phyloP scores from a whole-genome alignment of 2,888 invertebrate genomes.

The Tyria jacobaeae region DNA sequence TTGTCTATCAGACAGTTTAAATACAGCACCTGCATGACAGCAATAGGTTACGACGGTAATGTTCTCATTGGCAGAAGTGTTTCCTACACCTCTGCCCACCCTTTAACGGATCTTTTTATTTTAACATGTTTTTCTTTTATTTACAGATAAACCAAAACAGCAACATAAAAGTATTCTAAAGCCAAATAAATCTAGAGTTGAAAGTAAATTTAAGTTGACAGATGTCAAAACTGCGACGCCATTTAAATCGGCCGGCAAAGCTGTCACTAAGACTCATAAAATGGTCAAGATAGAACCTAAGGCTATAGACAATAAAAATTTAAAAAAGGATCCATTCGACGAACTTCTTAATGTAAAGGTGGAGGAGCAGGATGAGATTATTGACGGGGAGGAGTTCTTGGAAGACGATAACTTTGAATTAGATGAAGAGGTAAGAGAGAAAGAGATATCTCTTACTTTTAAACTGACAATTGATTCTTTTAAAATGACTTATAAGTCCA shows the following conservation, averaged over 20 bases:
- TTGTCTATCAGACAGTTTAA: too few relatives aligned
- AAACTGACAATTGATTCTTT: too few relatives aligned
- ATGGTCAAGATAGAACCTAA: constrained; percentile 11
- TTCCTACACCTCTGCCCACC: too few relatives aligned
- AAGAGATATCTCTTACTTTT: too few relatives aligned
- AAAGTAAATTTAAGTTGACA: neutral
- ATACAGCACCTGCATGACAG: too few relatives aligned
- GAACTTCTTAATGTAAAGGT: neutral
- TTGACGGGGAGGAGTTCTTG: constrained; percentile 65
- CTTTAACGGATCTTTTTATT: too few relatives aligned
- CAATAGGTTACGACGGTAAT: too few relatives aligned
- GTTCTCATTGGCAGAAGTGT: too few relatives aligned
- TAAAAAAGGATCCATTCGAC: neutral
- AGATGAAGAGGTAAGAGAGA: constrained; percentile 62
- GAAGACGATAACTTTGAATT: constrained; percentile 64
- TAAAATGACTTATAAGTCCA: too few relatives aligned
- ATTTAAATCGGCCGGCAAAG: constrained; percentile 24
- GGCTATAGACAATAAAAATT: constrained; percentile 16
- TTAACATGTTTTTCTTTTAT: neutral
- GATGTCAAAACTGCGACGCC: constrained; percentile 29
- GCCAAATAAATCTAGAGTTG: constrained; percentile 6
- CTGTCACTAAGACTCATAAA: neutral
- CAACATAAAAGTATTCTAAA: constrained; percentile 1
- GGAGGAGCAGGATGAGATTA: constrained; percentile 54
- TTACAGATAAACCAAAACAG: constrained; percentile 27